Conservation (phyloP, 2,797 vertebrate species). For the Natrix natrix region DNA sequence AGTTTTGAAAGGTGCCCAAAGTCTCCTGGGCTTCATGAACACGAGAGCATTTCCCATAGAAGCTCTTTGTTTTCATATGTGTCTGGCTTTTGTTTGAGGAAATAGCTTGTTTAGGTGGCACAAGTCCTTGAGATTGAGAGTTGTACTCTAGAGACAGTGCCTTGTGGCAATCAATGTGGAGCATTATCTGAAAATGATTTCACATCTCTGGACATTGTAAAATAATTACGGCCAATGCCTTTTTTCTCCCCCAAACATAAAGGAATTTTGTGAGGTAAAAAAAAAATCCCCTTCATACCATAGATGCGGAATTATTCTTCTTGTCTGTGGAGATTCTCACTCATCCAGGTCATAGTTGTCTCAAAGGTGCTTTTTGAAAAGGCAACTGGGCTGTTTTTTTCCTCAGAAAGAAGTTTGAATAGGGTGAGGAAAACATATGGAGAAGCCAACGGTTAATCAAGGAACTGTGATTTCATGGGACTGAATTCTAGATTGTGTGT, state of each 20-base stretch:
- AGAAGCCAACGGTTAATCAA: background rate
- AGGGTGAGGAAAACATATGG: background rate
- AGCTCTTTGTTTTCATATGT: background rate
- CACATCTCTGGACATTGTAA: background rate
- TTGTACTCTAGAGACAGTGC: background rate
- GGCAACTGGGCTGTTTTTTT: background rate
- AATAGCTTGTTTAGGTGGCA: background rate
- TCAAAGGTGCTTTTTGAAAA: background rate
- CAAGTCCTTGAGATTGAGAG: background rate
- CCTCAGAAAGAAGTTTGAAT: background rate
- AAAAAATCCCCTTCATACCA: background rate
- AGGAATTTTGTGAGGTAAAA: background rate
- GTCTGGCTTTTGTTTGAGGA: background rate
- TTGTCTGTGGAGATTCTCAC: background rate
- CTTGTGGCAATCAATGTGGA: background rate
- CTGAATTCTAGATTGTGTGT: background rate
- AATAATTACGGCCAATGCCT: background rate
- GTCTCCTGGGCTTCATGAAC: slow-evolving; percentile 5
- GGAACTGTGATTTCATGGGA: background rate
- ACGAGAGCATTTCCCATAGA: background rate
- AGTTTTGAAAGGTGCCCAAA: slow-evolving; percentile 11
- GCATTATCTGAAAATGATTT: background rate
- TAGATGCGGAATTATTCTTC: background rate
- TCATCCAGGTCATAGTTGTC: background rate
- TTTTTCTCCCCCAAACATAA: too few species aligned